Evolutionary conservation across 2,797 vertebrate species (phyloP), one percentile per base, ranked within the genome.

Genomic region (Macropus fuliginosus): DNA sequence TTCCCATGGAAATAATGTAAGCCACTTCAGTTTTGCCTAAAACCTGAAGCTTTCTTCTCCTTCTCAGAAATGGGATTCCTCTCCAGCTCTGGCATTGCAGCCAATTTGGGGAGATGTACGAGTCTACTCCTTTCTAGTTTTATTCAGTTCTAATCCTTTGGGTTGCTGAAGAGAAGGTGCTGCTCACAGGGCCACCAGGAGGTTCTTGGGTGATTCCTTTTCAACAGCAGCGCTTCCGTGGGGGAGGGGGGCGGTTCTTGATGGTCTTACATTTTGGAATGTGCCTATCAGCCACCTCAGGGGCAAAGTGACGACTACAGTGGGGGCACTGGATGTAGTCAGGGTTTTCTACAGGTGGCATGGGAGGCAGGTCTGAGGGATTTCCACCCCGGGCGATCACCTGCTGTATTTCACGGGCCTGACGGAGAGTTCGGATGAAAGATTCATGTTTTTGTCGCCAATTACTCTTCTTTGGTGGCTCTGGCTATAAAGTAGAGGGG

Each of bases 281-380:
- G 46, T 99, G 99, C 94, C 98, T 98, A 96, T 99, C 98, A 0
- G 99, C 99, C 54, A 97, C 98, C 8, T 95, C 98, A 34, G 99
- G 98, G 50, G 98, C 98, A 98, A 99, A 99, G 87, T 92, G 97
- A 27, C 98, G 98, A 52, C 93, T 97, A 6, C 99, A 99, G 95
- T 99, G 98, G 54, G 99, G 99, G 92, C 99, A 99, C 94, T 98
- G 94, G 57, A 99, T 28, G 0, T 99, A 99, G 97, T 99, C 99
- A 6, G 98, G 96, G 40, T 98, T 98, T 91, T 98, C 97, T 3
- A 98, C 96, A 87, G 98, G 98, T 74, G 98, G 96, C 66, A 98
- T 46, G 0, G 97, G 98, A 21, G 98, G 98, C 95, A 98, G 90
- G 34, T 97, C 96, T 0, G 98, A 97, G 13, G 90, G 87, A 56